Evolutionary conservation across 2,797 vertebrate genomes (phyloP), one percentile per base, ranked within the genome.

Genomic region (Nannoperca australis): DNA sequence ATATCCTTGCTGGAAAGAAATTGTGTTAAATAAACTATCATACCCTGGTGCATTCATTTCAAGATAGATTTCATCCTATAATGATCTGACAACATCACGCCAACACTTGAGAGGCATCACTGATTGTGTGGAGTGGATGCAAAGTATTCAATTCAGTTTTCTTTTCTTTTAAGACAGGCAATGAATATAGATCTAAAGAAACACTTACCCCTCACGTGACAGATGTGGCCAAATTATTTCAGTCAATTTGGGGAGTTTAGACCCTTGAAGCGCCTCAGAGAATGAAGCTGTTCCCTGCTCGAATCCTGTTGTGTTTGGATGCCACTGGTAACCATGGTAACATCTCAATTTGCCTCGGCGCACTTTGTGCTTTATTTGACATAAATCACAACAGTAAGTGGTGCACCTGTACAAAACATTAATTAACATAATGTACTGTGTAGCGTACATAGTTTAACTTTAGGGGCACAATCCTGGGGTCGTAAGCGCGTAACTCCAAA

Each of bases 311-410:
- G 58, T 91, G 90, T 91, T 92, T 85, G 51, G 32, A 70, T 20
- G 67, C 12, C 12, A 6, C 15, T 70, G 4, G 93, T 93, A 81
- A 92, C 93, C 90, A 92, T 91, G 86, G 90, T 27, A 87, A 93
- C 91, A 47, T 2, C 0, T 54, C 6, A 14, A 20, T 62, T 9
- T 45, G 2, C 20, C 14, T 15, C 9, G 13, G 3, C 0, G 11
- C 2, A 1, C 1, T 1, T 3, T 17, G 20, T n/a, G 11, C 1
- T 20, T 14, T 45, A 5, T 27, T 18, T 55, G 1, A 34, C 36
- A 32, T 32, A 32, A 32, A 32, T 32, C 5, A 32, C 1, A 1
- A 38, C 4, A 54, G 0, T 6, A 2, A 9, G 2, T 7, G 3
- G 2, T 12, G 0, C 1, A 34, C 13, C 0, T 34, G 4, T 22